Evolutionary conservation across 2,888 invertebrate species (phyloP), one percentile per base, ranked within the genome.

Genomic region (Lampropteryx suffumata): DNA sequence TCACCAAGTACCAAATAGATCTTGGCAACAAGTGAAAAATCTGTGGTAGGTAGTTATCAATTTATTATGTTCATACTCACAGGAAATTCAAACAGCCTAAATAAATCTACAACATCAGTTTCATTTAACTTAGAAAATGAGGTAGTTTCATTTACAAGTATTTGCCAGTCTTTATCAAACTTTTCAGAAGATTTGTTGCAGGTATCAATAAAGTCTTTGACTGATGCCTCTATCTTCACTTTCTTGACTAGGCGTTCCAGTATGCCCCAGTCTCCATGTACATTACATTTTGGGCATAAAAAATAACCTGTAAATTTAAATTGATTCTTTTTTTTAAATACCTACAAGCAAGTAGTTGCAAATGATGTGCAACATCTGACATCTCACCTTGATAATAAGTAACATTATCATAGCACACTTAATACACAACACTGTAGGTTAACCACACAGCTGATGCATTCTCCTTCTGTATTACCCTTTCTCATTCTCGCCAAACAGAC

Each of bases 281-380:
- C 79, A 73, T 92, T 93, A 69, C 95, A 95, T 57, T 86, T 91
- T 14, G 93, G 92, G 67, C 96, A 96, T 39, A 93, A 70, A 69
- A 94, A 95, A 64, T 92, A 92, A 42, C 95, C 95, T 95, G 72
- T 6, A 45, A 42, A 12, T 24, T 17, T 1, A 1, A 14, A 14
- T n/a, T 17, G 4, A n/a, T 34, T n/a, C n/a, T n/a, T n/a, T n/a
- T n/a, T n/a, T n/a, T n/a, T n/a, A n/a, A n/a, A n/a, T n/a, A n/a
- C n/a, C n/a, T n/a, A n/a, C n/a, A n/a, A n/a, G n/a, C n/a, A n/a
- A n/a, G n/a, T n/a, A n/a, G n/a, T n/a, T n/a, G n/a, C n/a, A n/a
- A n/a, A n/a, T n/a, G n/a, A n/a, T n/a, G n/a, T n/a, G n/a, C n/a
- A n/a, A n/a, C n/a, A n/a, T n/a, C n/a, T n/a, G n/a, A n/a, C n/a